phyloP scores from a whole-genome alignment of 2,888 invertebrate species.

The Scaeva pyrastri region DNA sequence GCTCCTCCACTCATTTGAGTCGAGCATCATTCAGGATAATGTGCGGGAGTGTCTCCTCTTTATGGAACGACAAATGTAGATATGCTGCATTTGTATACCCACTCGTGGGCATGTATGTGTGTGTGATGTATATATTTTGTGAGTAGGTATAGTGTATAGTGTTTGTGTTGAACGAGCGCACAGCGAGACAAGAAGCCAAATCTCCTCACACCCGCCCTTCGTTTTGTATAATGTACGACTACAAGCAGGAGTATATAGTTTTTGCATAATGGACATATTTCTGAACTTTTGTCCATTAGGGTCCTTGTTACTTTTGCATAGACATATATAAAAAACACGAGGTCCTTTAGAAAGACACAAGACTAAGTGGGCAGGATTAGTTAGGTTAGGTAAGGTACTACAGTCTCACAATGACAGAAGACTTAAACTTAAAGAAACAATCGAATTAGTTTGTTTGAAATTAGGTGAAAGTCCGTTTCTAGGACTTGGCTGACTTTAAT shows the following conservation, averaged over 20 bases:
- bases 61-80: constrained; percentile 47
- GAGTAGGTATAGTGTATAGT: neutral
- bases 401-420: neutral
- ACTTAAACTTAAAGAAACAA: too few relatives aligned
- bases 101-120: neutral
- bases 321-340: neutral
- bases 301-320: constrained; percentile 12
- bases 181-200: constrained; percentile 28
- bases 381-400: neutral
- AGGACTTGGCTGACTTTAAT: too few relatives aligned
- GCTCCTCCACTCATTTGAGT: constrained; percentile 62
- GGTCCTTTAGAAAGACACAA: neutral
- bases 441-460: too few relatives aligned
- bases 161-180: constrained; percentile 40
- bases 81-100: neutral
- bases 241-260: constrained; percentile 31
- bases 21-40: constrained; percentile 75
- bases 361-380: neutral
- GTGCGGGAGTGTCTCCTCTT: constrained; percentile 64
- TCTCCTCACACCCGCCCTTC: constrained; percentile 4
- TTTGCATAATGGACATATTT: constrained; percentile 55
- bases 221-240: too few relatives aligned
- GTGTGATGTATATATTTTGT: neutral
- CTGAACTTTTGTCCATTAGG: constrained; percentile 44
- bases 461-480: too few relatives aligned